phyloP scores from a whole-genome alignment of 2,113 vertebrate species.

The Gymnogyps californianus region DNA sequence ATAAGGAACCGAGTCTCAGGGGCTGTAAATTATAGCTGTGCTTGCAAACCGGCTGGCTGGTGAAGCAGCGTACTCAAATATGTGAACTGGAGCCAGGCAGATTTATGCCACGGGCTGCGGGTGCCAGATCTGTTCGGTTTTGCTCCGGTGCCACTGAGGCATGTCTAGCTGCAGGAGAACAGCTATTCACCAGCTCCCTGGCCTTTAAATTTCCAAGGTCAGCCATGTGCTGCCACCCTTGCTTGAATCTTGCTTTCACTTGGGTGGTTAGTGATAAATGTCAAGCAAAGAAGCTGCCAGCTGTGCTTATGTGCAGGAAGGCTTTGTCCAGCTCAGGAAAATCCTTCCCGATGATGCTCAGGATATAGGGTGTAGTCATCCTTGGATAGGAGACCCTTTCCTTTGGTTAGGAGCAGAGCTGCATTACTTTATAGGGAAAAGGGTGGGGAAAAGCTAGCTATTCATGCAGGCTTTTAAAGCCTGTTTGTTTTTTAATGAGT shows the following conservation, averaged over 20 bases:
- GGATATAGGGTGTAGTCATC: no score
- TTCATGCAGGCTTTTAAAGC: background rate
- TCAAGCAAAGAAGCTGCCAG: background rate
- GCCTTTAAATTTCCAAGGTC: background rate
- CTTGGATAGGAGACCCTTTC: background rate
- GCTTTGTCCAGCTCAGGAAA: background rate
- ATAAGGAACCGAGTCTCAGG: background rate
- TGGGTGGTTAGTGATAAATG: background rate
- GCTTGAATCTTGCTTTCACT: background rate
- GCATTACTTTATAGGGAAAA: background rate
- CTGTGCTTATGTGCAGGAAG: background rate
- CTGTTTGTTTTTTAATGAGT: background rate
- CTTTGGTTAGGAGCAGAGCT: background rate
- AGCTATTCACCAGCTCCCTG: background rate
- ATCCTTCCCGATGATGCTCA: background rate
- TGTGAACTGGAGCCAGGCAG: background rate
- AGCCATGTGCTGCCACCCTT: background rate
- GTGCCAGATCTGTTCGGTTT: background rate
- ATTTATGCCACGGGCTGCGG: background rate
- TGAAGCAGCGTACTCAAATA: accelerated
- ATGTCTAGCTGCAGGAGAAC: accelerated
- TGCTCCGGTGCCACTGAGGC: background rate
- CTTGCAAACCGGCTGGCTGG: background rate
- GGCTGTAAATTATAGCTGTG: background rate
- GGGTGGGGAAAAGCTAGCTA: background rate